Evolutionary conservation across 2,797 vertebrate genomes (phyloP), one percentile per base, ranked within the genome.

Genomic region (Parotocinclus haroldoi): DNA sequence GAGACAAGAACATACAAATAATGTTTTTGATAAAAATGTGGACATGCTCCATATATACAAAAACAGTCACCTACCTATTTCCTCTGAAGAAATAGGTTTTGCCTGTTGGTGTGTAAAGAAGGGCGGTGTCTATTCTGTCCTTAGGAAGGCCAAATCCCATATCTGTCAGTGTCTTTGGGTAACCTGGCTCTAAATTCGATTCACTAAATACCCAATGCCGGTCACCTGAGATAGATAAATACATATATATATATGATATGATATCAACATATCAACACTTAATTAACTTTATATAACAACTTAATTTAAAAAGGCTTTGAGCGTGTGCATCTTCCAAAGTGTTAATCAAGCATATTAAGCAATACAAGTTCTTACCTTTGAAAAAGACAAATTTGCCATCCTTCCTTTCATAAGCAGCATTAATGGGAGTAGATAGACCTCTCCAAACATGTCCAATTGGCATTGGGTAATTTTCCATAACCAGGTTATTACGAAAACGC

Each of bases 371-470:
- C 27, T 27, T 81, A 92, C 94, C 94, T 92, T 95, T 96, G 79
- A 96, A 96, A 80, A 96, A 96, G 59, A 88, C 91, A 78, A 96
- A 96, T 74, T 93, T 93, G 14, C 93, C 94, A 59, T 95, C 93
- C 64, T 95, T 93, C 58, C 92, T 88, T 84, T 96, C 94, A 40
- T 93, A 96, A 53, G 93, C 94, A 4, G 92, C 76, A 66, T 89
- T 91, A 63, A 96, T 76, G 4, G 89, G 86, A 0, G 84, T 73
- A 0, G 94, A 92, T 58, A 96, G 63, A 7, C 94, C 94, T 48
- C 90, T 89, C 93, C 93, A 96, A 78, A 96, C 96, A 53, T 96
- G 94, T 37, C 94, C 94, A 7, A 94, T 94, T 3, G 94, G 93
- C 89, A 96, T 88, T 0, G 94, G 94, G 76, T 96, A 96, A 3